Evolutionary conservation across 2,888 invertebrate species (phyloP).

Genomic region (Chironomus tentans): DNA sequence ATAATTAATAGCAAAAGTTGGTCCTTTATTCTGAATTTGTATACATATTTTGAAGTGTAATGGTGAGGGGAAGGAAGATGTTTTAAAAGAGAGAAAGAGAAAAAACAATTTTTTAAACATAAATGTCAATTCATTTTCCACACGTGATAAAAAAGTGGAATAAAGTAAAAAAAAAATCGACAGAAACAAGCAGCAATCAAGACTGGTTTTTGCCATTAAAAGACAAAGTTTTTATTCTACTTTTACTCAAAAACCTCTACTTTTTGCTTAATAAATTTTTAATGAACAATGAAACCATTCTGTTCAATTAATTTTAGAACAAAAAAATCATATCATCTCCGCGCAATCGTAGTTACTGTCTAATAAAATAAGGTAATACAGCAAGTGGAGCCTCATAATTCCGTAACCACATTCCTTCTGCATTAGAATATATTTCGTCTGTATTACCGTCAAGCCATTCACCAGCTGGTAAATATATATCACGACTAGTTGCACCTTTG

Average conservation of each 20-base stretch:
- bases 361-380: constrained; percentile 58
- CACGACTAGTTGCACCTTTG: constrained; percentile 47
- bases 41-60: neutral
- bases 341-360: neutral
- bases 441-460: constrained; percentile 58
- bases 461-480: constrained; percentile 69
- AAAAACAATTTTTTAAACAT: neutral
- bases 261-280: neutral
- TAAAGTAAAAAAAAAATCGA: neutral
- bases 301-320: constrained; percentile 1
- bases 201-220: neutral
- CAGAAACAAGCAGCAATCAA: neutral
- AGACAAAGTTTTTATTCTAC: neutral
- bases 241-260: neutral
- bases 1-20: constrained; percentile 23
- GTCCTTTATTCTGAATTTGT: neutral
- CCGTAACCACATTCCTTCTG: constrained; percentile 53
- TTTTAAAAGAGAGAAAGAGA: neutral
- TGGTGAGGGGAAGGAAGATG: neutral
- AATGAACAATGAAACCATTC: constrained; percentile 5
- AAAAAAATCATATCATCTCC: neutral
- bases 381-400: constrained; percentile 59
- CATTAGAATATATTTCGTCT: constrained; percentile 35
- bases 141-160: neutral
- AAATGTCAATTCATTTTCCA: neutral